These are phyloP conservation scores for Rapana venosa DNA, from an alignment of 2,888 invertebrate species.

Conservation along the genomic window DNA sequence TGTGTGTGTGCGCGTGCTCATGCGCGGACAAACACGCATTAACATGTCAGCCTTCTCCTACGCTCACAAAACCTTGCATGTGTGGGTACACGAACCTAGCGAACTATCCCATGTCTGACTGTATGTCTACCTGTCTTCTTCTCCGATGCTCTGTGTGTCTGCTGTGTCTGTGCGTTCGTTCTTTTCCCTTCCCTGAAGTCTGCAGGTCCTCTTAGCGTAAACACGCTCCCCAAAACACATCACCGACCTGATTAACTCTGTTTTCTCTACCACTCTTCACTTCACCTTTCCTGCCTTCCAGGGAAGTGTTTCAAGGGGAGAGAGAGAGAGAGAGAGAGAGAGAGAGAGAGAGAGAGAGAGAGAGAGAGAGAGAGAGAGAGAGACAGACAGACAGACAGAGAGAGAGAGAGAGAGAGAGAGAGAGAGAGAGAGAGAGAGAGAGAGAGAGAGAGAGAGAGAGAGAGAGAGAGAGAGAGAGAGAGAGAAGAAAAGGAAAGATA, in stretches of 20 bases:
- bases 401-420: neutral
- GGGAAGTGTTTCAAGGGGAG: neutral
- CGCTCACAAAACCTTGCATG: too few species aligned
- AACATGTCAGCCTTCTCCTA: too few species aligned
- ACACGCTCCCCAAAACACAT: neutral
- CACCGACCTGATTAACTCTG: neutral
- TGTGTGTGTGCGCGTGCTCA: too few species aligned
- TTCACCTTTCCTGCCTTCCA: neutral
- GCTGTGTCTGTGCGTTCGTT: neutral
- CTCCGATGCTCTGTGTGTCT: neutral
- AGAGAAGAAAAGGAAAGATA: neutral
- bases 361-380: too few species aligned
- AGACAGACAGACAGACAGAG: too few species aligned
- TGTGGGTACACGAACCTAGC: neutral
- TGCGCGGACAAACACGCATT: too few species aligned
- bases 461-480: neutral
- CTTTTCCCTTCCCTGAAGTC: neutral
- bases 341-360: too few species aligned
- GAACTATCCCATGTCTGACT: neutral
- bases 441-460: constrained; percentile 1
- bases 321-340: neutral
- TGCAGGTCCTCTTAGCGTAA: neutral
- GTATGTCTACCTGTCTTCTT: neutral
- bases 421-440: neutral
- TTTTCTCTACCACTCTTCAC: neutral